phyloP scores from a whole-genome alignment of 2,888 invertebrate genomes.

The Halocaridina rubra region DNA sequence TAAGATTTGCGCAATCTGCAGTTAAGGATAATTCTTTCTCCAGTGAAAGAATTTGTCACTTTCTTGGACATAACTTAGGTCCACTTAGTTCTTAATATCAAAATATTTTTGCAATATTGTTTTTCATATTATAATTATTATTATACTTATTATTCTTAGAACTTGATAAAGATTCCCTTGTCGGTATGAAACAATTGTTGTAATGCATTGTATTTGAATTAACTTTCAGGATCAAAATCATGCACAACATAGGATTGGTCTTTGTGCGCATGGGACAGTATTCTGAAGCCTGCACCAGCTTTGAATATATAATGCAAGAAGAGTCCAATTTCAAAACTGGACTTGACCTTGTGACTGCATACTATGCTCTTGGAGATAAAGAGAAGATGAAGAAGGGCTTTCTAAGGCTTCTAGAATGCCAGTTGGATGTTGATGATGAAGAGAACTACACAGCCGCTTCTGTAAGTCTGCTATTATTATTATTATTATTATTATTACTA shows the following conservation, averaged over 20 bases:
- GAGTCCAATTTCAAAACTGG: conserved; percentile 89
- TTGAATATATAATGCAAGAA: conserved; percentile 98
- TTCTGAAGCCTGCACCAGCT: conserved; percentile 94
- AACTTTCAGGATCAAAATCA: conserved; percentile 85
- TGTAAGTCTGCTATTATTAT: conserved; percentile 31
- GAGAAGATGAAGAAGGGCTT: conserved; percentile 95
- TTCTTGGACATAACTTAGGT: too few species aligned
- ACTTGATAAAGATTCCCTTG: neutral
- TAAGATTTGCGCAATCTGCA: too few species aligned
- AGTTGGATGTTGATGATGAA: conserved; percentile 81
- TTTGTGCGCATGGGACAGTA: conserved; percentile 97
- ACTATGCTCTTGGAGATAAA: conserved; percentile 88
- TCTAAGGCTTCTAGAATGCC: conserved; percentile 87
- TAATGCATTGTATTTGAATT: neutral
- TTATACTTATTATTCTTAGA: neutral
- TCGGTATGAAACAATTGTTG: neutral
- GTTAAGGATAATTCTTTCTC: too few species aligned
- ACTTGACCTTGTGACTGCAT: conserved; percentile 88
- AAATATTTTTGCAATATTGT: too few species aligned
- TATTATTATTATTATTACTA: neutral
- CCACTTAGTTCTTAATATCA: too few species aligned
- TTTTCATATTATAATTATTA: neutral
- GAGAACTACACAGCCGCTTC: conserved; percentile 75
- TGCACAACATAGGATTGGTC: conserved; percentile 96
- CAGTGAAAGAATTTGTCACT: too few species aligned